A percentile compares a stretch with the other conserved stretches of the same genome.
Evolutionary conservation across 2,113 vertebrate genomes (phyloP).

Genomic region (Sorex araneus): DNA sequence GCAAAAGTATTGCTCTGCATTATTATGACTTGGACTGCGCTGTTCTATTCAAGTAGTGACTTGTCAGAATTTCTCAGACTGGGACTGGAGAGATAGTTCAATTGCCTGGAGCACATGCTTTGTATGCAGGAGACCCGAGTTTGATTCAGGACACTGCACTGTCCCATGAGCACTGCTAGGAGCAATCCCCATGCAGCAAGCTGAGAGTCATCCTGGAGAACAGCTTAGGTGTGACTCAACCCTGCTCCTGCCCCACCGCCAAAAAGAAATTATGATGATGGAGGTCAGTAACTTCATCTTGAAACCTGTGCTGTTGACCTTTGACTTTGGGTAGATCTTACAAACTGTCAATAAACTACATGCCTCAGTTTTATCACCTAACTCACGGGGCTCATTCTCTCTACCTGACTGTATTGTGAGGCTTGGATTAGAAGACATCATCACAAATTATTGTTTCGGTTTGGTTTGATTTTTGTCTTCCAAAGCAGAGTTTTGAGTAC

Average conservation of each 20-base stretch:
- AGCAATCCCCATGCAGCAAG: too few relatives aligned
- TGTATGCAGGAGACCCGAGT: too few relatives aligned
- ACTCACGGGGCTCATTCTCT: neutral
- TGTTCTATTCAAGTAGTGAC: neutral
- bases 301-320: neutral
- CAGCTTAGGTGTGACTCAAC: too few relatives aligned
- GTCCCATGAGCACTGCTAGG: too few relatives aligned
- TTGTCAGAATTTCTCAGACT: slow-evolving; percentile 46
- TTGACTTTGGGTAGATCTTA: neutral
- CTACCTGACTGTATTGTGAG: neutral
- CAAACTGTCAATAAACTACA: neutral
- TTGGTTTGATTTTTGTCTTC: too few relatives aligned
- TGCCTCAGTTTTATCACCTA: slow-evolving; percentile 8
- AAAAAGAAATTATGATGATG: too few relatives aligned
- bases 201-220: too few relatives aligned
- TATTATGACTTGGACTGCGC: neutral
- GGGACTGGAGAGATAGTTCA: too few relatives aligned
- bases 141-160: too few relatives aligned
- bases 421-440: neutral
- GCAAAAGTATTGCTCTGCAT: neutral
- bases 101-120: too few relatives aligned
- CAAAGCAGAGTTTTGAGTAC: too few relatives aligned
- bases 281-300: neutral
- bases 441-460: too few relatives aligned
- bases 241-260: neutral